Evolutionary conservation across 2,113 vertebrate species (phyloP), one percentile per base, ranked within the genome.

Genomic region (Mugil cephalus): DNA sequence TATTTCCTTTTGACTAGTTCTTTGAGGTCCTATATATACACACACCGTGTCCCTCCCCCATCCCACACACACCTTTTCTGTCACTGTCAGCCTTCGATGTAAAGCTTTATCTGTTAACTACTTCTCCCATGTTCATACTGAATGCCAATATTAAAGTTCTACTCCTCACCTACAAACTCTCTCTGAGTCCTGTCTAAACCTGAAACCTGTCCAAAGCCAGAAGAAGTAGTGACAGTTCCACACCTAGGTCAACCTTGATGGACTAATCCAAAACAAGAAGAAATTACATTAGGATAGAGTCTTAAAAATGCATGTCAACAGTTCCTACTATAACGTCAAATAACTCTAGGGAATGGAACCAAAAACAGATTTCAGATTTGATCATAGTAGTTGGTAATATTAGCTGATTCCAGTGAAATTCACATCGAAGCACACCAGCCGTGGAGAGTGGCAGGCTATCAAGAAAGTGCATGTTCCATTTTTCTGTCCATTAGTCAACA

Each of bases 401-500:
- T 38, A 56, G 4, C 0, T 19, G 7, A 4, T 36, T 8, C 7
- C 15, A 38, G 6, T 43, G 17, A 11, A 39, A 4, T 58, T 2
- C 3, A 40, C 9, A 45, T 36, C 4, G 39, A 34, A 45, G 14
- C 11, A 40, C 21, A 43, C 7, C 11, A 50, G 12, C 24, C 17
- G 3, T 46, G 45, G 10, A 18, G 46, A 40, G 39, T 11, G n/a
- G 19, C 56, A 55, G 19, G 3, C 39, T 40, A 69, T 47, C 7
- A 48, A 55, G n/a, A 36, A 36, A 52, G 58, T 35, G 17, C 42
- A 60, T 56, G 24, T 18, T 34, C 18, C 1, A 53, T 1, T 46
- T 71, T 56, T 35, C 40, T 15, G 12, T 30, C 40, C 42, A 50
- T 71, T 52, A 51, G 56, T 63, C 56, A 72, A 76, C 58, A 64